These are phyloP conservation scores for Selenia dentaria DNA, from an alignment of 2,888 invertebrate species.

Conservation along the genomic window DNA sequence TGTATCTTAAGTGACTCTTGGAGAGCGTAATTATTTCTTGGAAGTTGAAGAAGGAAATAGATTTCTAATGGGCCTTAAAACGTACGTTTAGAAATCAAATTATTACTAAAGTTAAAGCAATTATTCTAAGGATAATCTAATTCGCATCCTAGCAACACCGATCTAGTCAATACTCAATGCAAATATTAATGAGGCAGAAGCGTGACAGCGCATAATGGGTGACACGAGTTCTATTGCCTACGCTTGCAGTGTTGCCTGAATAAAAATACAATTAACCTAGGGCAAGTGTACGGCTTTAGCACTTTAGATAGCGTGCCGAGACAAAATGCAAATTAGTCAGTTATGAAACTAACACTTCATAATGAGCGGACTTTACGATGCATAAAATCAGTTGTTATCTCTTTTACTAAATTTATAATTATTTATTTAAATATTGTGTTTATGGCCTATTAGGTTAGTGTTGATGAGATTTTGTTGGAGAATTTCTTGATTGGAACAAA, in stretches of 20 bases:
- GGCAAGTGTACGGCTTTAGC: conserved; percentile 10
- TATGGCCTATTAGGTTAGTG: conserved; percentile 11
- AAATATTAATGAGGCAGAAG: conserved; percentile 31
- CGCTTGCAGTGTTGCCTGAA: conserved; percentile 28
- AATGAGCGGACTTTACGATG: conserved; percentile 7
- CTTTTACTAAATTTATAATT: conserved; percentile 11
- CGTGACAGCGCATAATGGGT: conserved; percentile 31
- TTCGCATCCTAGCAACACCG: conserved; percentile 26
- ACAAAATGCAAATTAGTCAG: conserved; percentile 13
- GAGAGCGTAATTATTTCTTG: not conserved
- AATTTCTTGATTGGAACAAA: conserved; percentile 7
- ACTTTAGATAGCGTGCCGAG: conserved; percentile 9
- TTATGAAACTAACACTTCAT: conserved; percentile 14
- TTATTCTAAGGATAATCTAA: conserved; percentile 17
- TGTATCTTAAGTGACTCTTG: not conserved
- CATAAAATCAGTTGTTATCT: conserved; percentile 14
- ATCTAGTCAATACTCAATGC: conserved; percentile 20
- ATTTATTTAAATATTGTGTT: conserved; percentile 15
- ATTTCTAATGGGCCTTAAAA: too few species aligned
- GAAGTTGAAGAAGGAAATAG: not conserved
- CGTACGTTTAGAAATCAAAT: too few species aligned
- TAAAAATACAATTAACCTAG: conserved; percentile 22
- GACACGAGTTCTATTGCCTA: conserved; percentile 23
- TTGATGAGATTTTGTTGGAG: conserved; percentile 3
- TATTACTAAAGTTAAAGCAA: conserved; percentile 3